Percentiles rank a stretch among this genome's conserved stretches.
phyloP scores from a whole-genome alignment of 2,888 invertebrate species.

The Cynaeus angustus region DNA sequence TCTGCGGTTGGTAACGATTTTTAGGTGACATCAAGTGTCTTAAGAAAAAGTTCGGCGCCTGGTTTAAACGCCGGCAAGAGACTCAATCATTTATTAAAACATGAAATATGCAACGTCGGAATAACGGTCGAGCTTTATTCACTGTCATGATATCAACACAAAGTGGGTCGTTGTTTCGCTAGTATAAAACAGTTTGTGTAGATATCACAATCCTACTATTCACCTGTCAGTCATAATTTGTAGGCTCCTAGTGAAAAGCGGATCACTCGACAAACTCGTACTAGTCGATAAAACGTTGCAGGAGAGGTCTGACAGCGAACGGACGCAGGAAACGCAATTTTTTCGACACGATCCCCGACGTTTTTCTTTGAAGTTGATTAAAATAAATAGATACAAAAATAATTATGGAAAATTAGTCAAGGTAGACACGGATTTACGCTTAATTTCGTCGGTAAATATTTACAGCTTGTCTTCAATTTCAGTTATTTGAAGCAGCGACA shows the following conservation, averaged over 20 bases:
- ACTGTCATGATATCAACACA: slow-evolving; percentile 20
- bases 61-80: neutral
- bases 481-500: slow-evolving; percentile 28
- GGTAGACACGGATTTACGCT: slow-evolving; percentile 6
- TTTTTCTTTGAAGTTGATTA: slow-evolving; percentile 28
- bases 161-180: slow-evolving; percentile 35
- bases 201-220: slow-evolving; percentile 41
- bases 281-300: slow-evolving; percentile 38
- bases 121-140: slow-evolving; percentile 29
- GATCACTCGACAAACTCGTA: slow-evolving; percentile 32
- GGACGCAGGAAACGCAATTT: slow-evolving; percentile 24
- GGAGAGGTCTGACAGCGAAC: slow-evolving; percentile 30
- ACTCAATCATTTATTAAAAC: slow-evolving; percentile 33
- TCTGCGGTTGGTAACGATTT: neutral
- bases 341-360: slow-evolving; percentile 1
- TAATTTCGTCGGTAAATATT: slow-evolving; percentile 30
- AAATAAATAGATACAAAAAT: slow-evolving; percentile 33
- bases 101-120: slow-evolving; percentile 33
- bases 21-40: too few relatives aligned
- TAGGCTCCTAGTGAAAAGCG: slow-evolving; percentile 38
- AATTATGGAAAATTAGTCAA: slow-evolving; percentile 24
- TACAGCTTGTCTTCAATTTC: slow-evolving; percentile 29
- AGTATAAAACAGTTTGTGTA: slow-evolving; percentile 35
- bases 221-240: slow-evolving; percentile 42
- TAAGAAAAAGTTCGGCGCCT: too few relatives aligned